phyloP scores from a whole-genome alignment of 2,888 invertebrate species.

The Bruchidius siliquastri region DNA sequence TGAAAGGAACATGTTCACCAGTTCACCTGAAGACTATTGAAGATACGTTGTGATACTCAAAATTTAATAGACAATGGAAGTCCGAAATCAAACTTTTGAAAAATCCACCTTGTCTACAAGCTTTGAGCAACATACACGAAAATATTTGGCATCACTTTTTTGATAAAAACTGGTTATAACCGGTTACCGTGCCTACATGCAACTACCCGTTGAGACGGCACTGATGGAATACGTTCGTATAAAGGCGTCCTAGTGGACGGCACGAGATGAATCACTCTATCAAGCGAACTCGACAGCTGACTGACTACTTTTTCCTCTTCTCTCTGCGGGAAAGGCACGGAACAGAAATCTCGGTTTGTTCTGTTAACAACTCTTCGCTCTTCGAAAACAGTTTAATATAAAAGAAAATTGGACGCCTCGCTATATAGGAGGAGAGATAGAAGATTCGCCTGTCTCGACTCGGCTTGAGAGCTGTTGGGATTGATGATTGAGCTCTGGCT shows the following conservation, averaged over 20 bases:
- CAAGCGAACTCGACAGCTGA: slow-evolving; percentile 3
- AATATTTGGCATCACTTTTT: no score
- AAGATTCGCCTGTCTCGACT: background rate
- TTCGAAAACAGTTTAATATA: background rate
- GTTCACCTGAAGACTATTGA: no score
- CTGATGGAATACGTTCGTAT: background rate
- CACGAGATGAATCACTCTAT: slow-evolving; percentile 6
- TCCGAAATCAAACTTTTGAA: no score
- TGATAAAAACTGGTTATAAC: no score
- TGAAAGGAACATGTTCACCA: no score
- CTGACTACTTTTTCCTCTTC: slow-evolving; percentile 4
- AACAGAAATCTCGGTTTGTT: background rate
- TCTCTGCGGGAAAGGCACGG: background rate
- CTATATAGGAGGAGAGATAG: background rate
- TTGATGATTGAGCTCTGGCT: background rate
- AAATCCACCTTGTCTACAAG: no score
- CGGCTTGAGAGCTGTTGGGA: background rate
- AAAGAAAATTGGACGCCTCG: background rate
- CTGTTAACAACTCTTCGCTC: background rate
- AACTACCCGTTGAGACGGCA: background rate
- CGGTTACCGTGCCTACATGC: no score
- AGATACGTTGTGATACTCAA: no score
- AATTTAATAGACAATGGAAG: no score
- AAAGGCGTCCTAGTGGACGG: background rate
- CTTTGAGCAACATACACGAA: no score